Evolutionary conservation across 2,797 vertebrate species (phyloP).

Genomic region (Pitangus sulphuratus): DNA sequence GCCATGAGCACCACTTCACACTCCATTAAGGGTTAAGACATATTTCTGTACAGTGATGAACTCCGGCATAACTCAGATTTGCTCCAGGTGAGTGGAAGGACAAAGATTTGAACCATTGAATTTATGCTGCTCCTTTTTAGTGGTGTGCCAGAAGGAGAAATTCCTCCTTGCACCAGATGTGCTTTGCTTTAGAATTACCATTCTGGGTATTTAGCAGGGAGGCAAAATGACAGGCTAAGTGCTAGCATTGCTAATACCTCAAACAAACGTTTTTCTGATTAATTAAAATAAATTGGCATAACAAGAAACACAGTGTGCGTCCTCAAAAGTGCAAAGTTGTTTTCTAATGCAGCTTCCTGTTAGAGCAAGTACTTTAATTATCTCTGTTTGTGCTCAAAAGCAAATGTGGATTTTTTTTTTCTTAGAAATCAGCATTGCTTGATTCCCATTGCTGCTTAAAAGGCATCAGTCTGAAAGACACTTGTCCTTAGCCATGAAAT

Average conservation of each 20-base stretch:
- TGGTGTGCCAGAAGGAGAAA: neutral
- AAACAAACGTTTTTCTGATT: conserved; percentile 53
- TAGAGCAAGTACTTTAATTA: conserved; percentile 63
- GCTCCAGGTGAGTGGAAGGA: neutral
- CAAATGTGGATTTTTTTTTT: conserved; percentile 18
- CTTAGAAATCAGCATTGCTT: conserved; percentile 30
- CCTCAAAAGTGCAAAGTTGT: conserved; percentile 56
- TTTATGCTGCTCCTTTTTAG: neutral
- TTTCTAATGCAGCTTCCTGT: conserved; percentile 67
- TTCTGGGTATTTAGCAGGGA: neutral
- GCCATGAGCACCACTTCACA: neutral
- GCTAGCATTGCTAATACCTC: conserved; percentile 5
- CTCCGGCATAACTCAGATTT: neutral
- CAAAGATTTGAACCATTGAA: neutral
- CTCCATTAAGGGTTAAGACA: neutral
- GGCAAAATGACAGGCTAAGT: neutral
- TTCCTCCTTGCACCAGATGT: neutral
- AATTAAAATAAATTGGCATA: conserved; percentile 63
- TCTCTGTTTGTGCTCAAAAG: conserved; percentile 43
- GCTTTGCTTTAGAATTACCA: neutral
- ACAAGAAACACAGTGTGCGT: conserved; percentile 46
- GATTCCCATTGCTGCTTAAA: conserved; percentile 15
- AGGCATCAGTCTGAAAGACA: neutral
- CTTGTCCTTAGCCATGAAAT: neutral
- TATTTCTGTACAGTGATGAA: neutral